These are phyloP conservation scores for Buphagus erythrorhynchus DNA, from an alignment of 2,797 vertebrate species.

Conservation along the genomic window DNA sequence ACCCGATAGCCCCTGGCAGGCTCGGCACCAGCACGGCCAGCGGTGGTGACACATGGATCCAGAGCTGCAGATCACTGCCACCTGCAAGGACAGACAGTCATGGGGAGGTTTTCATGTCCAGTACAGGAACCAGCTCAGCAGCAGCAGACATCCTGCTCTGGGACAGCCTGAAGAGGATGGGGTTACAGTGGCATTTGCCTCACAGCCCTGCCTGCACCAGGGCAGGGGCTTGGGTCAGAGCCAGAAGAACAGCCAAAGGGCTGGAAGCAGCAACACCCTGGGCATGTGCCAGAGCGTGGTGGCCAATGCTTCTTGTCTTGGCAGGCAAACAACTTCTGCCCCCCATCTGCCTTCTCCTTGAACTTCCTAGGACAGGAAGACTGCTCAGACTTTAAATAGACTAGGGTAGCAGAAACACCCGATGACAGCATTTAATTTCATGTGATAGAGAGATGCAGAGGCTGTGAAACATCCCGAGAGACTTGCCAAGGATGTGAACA, in stretches of 20 bases:
- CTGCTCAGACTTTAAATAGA: not conserved
- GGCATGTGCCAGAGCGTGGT: not conserved
- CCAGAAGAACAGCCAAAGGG: not conserved
- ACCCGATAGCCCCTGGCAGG: not conserved
- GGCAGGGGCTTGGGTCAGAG: not conserved
- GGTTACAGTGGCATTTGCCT: not conserved
- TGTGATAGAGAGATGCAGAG: not conserved
- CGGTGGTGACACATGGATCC: accelerated
- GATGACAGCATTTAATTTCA: not conserved
- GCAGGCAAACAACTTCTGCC: not conserved
- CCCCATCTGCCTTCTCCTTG: not conserved
- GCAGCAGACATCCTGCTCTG: not conserved
- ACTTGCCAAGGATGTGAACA: not conserved
- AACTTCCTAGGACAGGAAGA: not conserved
- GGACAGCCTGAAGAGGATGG: not conserved
- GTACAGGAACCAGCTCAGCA: not conserved
- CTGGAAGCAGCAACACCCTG: not conserved
- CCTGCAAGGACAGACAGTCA: not conserved
- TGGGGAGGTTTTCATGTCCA: accelerated
- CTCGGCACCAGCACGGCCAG: not conserved
- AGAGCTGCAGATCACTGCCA: not conserved
- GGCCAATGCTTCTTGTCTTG: not conserved
- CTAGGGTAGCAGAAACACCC: not conserved
- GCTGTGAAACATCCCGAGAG: not conserved
- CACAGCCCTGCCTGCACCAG: not conserved